Percentiles rank a stretch among this genome's conserved stretches.
phyloP scores from a whole-genome alignment of 2,113 vertebrate genomes.

The Bufo bufo region DNA sequence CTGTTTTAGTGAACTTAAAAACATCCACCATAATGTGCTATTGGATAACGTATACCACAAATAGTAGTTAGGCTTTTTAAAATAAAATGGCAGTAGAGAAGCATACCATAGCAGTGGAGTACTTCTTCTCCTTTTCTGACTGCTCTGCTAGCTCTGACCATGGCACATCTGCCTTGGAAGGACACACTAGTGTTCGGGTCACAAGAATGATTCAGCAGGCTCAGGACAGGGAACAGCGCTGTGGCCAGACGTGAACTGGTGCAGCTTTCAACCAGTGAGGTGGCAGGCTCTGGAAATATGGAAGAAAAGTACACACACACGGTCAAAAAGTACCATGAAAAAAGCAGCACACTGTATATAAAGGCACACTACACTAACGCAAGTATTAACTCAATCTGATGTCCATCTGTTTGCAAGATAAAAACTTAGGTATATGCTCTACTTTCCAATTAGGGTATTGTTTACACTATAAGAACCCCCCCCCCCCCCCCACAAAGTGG shows the following conservation, averaged over 20 bases:
- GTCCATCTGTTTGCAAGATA: too few relatives aligned
- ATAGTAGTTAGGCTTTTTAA: too few relatives aligned
- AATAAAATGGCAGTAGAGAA: neutral
- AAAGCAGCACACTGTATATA: too few relatives aligned
- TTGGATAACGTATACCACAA: neutral
- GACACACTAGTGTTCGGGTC: conserved; percentile 85
- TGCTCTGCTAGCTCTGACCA: conserved; percentile 75
- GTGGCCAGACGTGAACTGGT: conserved; percentile 84
- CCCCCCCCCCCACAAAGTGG: too few relatives aligned
- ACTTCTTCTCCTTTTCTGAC: conserved; percentile 83
- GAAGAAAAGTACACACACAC: too few relatives aligned
- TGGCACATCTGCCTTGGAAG: conserved; percentile 74
- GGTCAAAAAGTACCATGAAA: too few relatives aligned
- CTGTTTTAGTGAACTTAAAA: too few relatives aligned
- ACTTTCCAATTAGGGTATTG: too few relatives aligned
- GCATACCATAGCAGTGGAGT: conserved; percentile 92
- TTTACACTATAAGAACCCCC: too few relatives aligned
- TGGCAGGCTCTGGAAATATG: conserved; percentile 64
- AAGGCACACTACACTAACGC: too few relatives aligned
- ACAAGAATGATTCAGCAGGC: conserved; percentile 94
- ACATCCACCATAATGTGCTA: neutral
- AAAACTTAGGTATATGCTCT: too few relatives aligned
- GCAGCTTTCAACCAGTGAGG: conserved; percentile 70
- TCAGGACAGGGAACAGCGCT: conserved; percentile 86
- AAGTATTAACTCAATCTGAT: too few relatives aligned